Percentiles rank a stretch among this genome's conserved stretches.
Conservation (phyloP, 2,113 vertebrate species). For the Hipposideros armiger region DNA sequence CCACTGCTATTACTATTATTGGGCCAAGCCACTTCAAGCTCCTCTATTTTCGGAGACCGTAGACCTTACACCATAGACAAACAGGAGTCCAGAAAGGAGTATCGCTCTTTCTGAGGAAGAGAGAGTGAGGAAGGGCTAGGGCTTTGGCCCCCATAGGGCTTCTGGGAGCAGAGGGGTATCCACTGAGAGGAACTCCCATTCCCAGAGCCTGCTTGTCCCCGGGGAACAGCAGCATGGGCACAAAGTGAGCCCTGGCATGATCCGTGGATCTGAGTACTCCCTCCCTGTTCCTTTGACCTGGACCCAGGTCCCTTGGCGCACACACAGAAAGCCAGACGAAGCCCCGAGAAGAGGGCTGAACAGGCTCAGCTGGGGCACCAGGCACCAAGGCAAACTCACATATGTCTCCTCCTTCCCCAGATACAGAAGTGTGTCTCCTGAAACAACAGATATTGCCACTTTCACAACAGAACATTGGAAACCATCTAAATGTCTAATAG, state of each 20-base stretch:
- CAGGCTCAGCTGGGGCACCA: background rate
- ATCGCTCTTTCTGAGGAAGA: background rate
- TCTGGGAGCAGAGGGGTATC: background rate
- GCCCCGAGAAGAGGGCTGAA: background rate
- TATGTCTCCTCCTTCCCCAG: background rate
- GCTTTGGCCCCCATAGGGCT: background rate
- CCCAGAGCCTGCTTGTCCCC: background rate
- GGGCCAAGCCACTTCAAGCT: background rate
- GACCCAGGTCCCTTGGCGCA: background rate
- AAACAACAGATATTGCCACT: background rate
- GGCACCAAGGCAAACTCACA: background rate
- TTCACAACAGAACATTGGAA: background rate
- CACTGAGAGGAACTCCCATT: background rate
- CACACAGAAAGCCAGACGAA: background rate
- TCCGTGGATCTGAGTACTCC: background rate
- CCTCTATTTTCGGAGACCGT: background rate
- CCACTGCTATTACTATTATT: background rate
- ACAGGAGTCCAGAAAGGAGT: background rate
- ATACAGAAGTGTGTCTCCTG: background rate
- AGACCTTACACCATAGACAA: background rate
- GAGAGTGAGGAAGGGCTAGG: background rate
- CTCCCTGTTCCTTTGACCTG: background rate
- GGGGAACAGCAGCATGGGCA: background rate
- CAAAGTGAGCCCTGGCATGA: background rate
- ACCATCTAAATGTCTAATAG: background rate